Percentiles rank a stretch among this genome's conserved stretches.
Conservation (phyloP, 2,113 vertebrate genomes). For the Bucco capensis region DNA sequence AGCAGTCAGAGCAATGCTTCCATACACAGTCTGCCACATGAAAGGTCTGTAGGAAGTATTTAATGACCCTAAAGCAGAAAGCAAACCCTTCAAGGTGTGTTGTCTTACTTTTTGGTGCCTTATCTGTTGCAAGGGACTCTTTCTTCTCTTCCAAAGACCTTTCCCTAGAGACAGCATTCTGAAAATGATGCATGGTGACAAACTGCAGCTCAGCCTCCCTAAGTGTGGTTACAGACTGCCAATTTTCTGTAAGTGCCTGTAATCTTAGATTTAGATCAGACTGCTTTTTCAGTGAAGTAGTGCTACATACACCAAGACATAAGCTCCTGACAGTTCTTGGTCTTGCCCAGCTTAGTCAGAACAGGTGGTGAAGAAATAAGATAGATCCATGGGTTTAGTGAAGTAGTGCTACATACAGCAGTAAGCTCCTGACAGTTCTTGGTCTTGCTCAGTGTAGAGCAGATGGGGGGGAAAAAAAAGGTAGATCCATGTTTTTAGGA, state of each 20-base stretch:
- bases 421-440: not conserved
- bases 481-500: not conserved
- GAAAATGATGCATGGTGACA: not conserved
- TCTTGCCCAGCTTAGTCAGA: not conserved
- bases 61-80: not conserved
- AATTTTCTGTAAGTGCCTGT: not conserved
- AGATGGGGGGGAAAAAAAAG: not conserved
- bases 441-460: not conserved
- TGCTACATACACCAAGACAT: not conserved
- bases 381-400: no score
- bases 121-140: not conserved
- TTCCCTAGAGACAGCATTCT: fast-evolving
- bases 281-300: not conserved
- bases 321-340: not conserved
- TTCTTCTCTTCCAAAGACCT: not conserved
- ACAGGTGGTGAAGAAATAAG: not conserved
- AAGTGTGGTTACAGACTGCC: not conserved
- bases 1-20: not conserved
- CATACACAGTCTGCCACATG: not conserved
- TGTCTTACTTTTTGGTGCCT: not conserved
- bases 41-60: not conserved
- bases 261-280: not conserved
- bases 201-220: not conserved
- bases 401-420: not conserved
- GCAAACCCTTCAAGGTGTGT: not conserved